Conservation (phyloP, 2,113 vertebrate genomes). For the Orthonyx spaldingii region DNA sequence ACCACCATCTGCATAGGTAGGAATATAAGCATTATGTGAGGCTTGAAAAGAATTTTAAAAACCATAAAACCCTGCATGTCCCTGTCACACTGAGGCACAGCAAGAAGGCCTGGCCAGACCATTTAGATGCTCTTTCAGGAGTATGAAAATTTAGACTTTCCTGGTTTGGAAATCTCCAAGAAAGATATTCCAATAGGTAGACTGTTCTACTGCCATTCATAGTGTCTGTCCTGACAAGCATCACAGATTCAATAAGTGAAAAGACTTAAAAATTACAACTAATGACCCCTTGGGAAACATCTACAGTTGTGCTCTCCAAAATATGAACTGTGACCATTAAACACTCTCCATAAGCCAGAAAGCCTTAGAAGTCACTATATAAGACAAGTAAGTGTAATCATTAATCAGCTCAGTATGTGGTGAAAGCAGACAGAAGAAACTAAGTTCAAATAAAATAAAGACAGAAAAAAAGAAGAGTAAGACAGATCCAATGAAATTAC, state of each 20-base stretch:
- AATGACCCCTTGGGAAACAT: background rate
- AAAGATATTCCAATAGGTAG: background rate
- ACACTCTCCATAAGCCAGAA: background rate
- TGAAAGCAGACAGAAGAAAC: background rate
- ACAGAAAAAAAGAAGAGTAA: background rate
- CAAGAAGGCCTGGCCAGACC: background rate
- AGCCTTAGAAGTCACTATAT: background rate
- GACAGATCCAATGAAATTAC: background rate
- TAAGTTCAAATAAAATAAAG: background rate
- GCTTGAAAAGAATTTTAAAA: background rate
- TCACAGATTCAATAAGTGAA: background rate
- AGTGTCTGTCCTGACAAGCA: background rate
- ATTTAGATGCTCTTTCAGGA: background rate
- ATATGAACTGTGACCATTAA: background rate
- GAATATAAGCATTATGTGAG: background rate
- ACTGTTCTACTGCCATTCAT: background rate
- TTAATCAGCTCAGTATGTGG: background rate
- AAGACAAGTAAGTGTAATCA: background rate
- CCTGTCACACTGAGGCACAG: background rate
- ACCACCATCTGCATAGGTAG: slow-evolving; percentile 82
- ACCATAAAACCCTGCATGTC: fast-evolving
- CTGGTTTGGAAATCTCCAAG: background rate
- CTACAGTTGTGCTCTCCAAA: background rate
- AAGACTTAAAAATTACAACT: background rate
- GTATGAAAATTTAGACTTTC: background rate